phyloP scores from a whole-genome alignment of 1,140 invertebrate genomes.

The Drosophila bocki region DNA sequence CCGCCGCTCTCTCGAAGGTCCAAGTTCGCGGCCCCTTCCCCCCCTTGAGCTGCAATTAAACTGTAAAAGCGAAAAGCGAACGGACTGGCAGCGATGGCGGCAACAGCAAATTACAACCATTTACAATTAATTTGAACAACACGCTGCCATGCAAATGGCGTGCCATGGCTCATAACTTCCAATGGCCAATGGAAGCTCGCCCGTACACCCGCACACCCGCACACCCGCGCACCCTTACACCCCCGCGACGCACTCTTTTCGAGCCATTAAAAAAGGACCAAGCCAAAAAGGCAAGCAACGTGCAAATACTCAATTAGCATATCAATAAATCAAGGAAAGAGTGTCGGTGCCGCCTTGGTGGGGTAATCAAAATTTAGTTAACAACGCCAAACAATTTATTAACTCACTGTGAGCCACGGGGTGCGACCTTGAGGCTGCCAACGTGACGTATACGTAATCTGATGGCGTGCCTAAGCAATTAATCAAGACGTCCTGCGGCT shows the following conservation, averaged over 20 bases:
- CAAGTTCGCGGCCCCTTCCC: slow-evolving; percentile 29
- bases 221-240: neutral
- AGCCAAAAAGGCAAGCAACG: slow-evolving; percentile 45
- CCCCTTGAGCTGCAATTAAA: slow-evolving; percentile 76
- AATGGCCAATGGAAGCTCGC: slow-evolving; percentile 25
- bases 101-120: slow-evolving; percentile 80
- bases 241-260: slow-evolving; percentile 22
- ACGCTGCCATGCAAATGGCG: slow-evolving; percentile 78
- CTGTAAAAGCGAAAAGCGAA: slow-evolving; percentile 76
- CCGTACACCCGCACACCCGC: no score
- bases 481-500: slow-evolving; percentile 66
- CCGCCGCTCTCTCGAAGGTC: slow-evolving; percentile 40
- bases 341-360: slow-evolving; percentile 12
- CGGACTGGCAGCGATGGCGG: slow-evolving; percentile 19
- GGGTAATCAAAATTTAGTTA: slow-evolving; percentile 78
- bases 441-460: slow-evolving; percentile 66
- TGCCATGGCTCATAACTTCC: slow-evolving; percentile 81
- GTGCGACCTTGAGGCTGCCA: slow-evolving; percentile 52
- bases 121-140: slow-evolving; percentile 82
- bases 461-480: slow-evolving; percentile 73
- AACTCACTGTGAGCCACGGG: slow-evolving; percentile 44
- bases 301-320: slow-evolving; percentile 82
- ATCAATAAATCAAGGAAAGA: slow-evolving; percentile 81
- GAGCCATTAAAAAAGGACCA: slow-evolving; percentile 35
- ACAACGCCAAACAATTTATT: slow-evolving; percentile 80